phyloP scores from a whole-genome alignment of 2,113 vertebrate genomes.

The Cairina moschata region DNA sequence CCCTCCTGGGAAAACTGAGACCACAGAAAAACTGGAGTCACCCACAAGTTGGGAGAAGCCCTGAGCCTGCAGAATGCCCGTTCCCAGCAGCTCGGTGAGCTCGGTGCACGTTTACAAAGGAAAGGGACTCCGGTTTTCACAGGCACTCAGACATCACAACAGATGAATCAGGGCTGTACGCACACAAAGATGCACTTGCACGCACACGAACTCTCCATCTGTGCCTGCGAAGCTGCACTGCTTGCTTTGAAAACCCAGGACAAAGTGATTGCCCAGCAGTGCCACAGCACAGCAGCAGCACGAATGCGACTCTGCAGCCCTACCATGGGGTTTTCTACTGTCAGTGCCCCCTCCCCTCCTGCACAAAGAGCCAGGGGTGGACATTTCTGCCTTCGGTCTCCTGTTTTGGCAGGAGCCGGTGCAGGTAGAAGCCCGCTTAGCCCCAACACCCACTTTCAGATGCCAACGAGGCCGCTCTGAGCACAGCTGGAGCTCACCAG shows the following conservation, averaged over 20 bases:
- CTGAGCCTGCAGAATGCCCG: neutral
- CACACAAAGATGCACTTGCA: neutral
- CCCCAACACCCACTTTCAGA: neutral
- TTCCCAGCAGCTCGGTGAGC: neutral
- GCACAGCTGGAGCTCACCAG: neutral
- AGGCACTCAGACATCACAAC: neutral
- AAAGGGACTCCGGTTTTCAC: neutral
- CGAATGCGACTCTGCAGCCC: neutral
- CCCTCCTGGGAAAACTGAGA: neutral
- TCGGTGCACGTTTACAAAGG: fast-evolving
- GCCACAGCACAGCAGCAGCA: neutral
- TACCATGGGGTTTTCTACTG: neutral
- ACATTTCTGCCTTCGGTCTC: neutral
- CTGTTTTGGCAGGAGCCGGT: neutral
- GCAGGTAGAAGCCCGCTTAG: neutral
- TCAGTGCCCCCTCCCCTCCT: neutral
- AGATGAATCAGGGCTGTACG: neutral
- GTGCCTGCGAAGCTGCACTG: neutral
- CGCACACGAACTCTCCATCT: neutral
- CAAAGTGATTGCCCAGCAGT: neutral
- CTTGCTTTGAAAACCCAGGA: neutral
- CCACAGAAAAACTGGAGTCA: neutral
- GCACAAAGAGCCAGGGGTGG: neutral
- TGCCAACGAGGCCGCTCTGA: neutral
- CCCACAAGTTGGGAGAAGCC: neutral